Conservation (phyloP, 2,797 vertebrate genomes). For the Acrossocheilus wenchowensis region DNA sequence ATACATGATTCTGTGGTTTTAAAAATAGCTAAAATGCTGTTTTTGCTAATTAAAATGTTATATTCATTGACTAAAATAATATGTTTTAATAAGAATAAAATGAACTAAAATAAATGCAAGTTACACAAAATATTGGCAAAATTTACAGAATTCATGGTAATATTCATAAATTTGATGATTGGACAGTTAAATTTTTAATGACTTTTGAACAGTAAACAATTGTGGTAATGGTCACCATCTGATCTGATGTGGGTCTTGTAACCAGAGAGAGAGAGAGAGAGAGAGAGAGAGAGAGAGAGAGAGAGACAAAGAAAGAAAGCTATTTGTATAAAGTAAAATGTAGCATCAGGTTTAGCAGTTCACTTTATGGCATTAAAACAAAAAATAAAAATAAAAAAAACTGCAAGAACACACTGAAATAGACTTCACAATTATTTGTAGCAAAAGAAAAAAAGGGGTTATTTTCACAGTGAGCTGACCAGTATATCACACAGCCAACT, state of each 20-base stretch:
- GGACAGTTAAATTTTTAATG: too few relatives aligned
- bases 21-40: too few relatives aligned
- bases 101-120: neutral
- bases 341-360: neutral
- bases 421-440: neutral
- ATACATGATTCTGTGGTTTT: too few relatives aligned
- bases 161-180: neutral
- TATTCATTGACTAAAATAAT: neutral
- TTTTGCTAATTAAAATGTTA: neutral
- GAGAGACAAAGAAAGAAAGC: too few relatives aligned
- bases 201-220: neutral
- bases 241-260: neutral
- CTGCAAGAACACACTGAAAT: neutral
- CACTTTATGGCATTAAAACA: neutral
- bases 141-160: neutral
- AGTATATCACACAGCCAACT: neutral
- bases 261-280: too few relatives aligned
- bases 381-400: neutral
- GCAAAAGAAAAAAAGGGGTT: neutral
- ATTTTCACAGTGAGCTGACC: constrained; percentile 17
- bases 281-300: too few relatives aligned
- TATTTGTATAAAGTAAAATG: neutral
- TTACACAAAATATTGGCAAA: neutral
- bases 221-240: neutral
- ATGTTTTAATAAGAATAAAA: neutral